A percentile compares a stretch with the other conserved stretches of the same genome.
Evolutionary conservation across 2,113 vertebrate species (phyloP).

Genomic region (Oreochromis spilurus): DNA sequence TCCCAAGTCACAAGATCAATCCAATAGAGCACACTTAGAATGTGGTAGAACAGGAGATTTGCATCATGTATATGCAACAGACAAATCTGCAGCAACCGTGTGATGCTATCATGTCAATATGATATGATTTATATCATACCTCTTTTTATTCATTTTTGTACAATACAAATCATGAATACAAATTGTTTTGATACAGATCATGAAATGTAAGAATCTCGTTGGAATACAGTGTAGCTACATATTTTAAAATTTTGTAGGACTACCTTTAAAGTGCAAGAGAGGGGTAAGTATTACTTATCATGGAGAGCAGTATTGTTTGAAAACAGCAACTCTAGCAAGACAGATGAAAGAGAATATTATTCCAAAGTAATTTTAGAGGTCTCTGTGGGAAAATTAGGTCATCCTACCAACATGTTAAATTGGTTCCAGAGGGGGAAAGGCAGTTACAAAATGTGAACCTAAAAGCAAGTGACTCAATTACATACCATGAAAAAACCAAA

Average conservation of each 20-base stretch:
- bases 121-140: neutral
- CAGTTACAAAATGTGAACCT: neutral
- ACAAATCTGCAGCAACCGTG: neutral
- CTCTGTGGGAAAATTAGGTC: constrained; percentile 26
- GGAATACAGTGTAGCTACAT: neutral
- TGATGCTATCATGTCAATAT: neutral
- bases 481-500: neutral
- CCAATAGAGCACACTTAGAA: neutral
- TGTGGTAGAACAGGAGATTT: neutral
- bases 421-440: neutral
- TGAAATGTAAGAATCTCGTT: neutral
- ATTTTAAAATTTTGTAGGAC: neutral
- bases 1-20: neutral
- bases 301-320: neutral
- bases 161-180: neutral
- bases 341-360: constrained; percentile 39
- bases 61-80: neutral
- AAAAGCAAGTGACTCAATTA: neutral
- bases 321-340: neutral
- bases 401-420: neutral
- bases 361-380: constrained; percentile 4
- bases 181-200: neutral
- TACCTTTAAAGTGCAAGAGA: neutral
- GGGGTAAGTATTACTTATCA: neutral
- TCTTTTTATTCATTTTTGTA: neutral